Percentiles rank a stretch among this genome's conserved stretches.
These are phyloP conservation scores for Drosophila lutescens DNA, from an alignment of 2,888 invertebrate species.

Conservation along the genomic window DNA sequence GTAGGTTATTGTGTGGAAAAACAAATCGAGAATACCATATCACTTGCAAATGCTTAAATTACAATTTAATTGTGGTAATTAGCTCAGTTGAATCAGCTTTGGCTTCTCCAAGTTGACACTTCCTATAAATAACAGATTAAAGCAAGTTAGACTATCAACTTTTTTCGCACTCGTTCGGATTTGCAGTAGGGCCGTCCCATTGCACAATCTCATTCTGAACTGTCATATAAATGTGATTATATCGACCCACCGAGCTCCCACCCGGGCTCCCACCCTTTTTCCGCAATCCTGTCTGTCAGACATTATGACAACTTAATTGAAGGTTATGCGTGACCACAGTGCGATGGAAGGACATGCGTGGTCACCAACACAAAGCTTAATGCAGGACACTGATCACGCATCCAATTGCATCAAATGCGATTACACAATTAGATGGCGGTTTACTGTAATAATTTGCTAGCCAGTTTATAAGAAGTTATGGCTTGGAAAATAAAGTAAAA, in stretches of 20 bases:
- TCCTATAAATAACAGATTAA: constrained; percentile 27
- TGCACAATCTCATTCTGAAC: constrained; percentile 39
- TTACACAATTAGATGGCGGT: constrained; percentile 34
- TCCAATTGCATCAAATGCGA: constrained; percentile 39
- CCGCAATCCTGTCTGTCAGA: constrained; percentile 12
- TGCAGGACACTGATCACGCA: constrained; percentile 25
- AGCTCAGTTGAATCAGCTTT: constrained; percentile 1
- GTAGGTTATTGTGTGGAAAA: neutral
- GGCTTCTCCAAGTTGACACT: constrained; percentile 13
- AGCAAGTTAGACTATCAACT: constrained; percentile 20
- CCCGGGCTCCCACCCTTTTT: neutral
- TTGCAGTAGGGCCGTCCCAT: constrained; percentile 18
- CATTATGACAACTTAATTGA: constrained; percentile 54
- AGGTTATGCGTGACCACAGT: constrained; percentile 36
- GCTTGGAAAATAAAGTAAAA: neutral
- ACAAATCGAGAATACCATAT: neutral
- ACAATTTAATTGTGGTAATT: constrained; percentile 32
- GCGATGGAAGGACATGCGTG: constrained; percentile 1
- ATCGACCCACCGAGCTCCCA: constrained; percentile 18
- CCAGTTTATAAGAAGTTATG: neutral
- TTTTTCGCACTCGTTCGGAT: constrained; percentile 18
- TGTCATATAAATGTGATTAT: constrained; percentile 42
- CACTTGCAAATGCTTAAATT: neutral
- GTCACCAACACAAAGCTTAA: neutral
- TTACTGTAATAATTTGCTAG: constrained; percentile 12